A percentile compares a stretch with the other conserved stretches of the same genome.
phyloP scores from a whole-genome alignment of 1,140 invertebrate species.

The Lasioglossum albipes region DNA sequence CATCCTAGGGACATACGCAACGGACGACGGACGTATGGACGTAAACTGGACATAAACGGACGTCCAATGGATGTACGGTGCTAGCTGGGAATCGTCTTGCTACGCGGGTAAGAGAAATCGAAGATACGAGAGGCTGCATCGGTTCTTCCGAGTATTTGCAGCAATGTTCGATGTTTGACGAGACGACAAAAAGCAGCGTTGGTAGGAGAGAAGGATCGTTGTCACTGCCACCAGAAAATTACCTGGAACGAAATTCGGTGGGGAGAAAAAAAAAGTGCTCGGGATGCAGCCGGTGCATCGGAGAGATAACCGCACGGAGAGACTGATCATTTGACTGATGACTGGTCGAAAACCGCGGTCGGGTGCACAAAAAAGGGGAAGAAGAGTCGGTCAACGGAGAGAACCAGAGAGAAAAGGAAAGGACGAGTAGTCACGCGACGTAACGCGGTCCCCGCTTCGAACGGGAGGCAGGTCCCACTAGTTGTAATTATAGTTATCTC shows the following conservation, averaged over 20 bases:
- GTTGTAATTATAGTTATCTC: slow-evolving; percentile 74
- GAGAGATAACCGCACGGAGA: background rate
- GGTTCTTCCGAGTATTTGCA: background rate
- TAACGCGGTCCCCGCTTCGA: slow-evolving; percentile 46
- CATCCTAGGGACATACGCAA: too few relatives aligned
- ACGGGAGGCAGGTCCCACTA: slow-evolving; percentile 55
- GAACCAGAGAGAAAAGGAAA: slow-evolving; percentile 34
- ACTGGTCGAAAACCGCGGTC: slow-evolving; percentile 15
- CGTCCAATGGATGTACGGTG: too few relatives aligned
- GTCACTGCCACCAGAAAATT: background rate
- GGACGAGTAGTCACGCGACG: slow-evolving; percentile 55
- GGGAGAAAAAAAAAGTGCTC: background rate
- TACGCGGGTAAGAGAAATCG: too few relatives aligned
- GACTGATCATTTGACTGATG: slow-evolving; percentile 24
- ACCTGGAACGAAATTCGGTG: background rate
- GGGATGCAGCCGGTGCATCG: background rate
- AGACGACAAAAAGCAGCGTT: background rate
- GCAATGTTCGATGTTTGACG: background rate
- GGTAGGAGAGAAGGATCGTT: too few relatives aligned
- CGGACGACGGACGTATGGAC: too few relatives aligned
- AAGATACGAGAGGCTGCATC: too few relatives aligned
- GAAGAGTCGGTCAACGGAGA: slow-evolving; percentile 9
- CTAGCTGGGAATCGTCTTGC: too few relatives aligned
- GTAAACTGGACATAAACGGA: too few relatives aligned
- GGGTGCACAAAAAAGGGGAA: background rate